Evolutionary conservation across 2,888 invertebrate genomes (phyloP).

Genomic region (Leptura quadrifasciata): DNA sequence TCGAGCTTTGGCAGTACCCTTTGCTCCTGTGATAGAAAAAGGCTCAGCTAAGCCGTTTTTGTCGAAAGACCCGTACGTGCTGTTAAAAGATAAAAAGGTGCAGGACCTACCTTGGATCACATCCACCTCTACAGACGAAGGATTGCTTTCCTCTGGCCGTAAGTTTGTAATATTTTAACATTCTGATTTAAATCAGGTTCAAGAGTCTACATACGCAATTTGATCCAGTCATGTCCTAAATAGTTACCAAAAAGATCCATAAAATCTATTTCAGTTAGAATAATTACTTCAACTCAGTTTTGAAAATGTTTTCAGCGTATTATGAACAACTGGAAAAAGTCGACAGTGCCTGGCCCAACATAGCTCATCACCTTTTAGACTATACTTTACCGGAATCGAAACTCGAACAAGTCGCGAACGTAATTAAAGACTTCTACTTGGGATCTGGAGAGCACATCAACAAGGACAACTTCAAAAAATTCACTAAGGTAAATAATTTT

Average conservation of each 20-base stretch:
- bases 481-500: constrained; percentile 59
- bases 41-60: constrained; percentile 78
- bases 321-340: background rate
- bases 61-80: constrained; percentile 78
- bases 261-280: too few relatives aligned
- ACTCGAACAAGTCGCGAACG: constrained; percentile 52
- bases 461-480: constrained; percentile 52
- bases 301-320: background rate
- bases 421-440: constrained; percentile 63
- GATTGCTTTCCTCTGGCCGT: constrained; percentile 82
- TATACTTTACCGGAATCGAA: constrained; percentile 57
- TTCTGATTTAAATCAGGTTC: constrained; percentile 57
- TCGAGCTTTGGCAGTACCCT: constrained; percentile 59
- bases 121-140: constrained; percentile 82
- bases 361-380: constrained; percentile 61
- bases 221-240: too few relatives aligned
- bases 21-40: constrained; percentile 67
- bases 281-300: background rate
- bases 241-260: too few relatives aligned
- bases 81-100: constrained; percentile 78
- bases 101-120: constrained; percentile 82
- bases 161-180: constrained; percentile 52
- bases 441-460: constrained; percentile 53
- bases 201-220: too few relatives aligned
- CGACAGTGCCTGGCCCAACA: constrained; percentile 55